Percentiles rank a stretch among this genome's conserved stretches.
Evolutionary conservation across 2,888 invertebrate genomes (phyloP).

Genomic region (Trissoscelio sp.): DNA sequence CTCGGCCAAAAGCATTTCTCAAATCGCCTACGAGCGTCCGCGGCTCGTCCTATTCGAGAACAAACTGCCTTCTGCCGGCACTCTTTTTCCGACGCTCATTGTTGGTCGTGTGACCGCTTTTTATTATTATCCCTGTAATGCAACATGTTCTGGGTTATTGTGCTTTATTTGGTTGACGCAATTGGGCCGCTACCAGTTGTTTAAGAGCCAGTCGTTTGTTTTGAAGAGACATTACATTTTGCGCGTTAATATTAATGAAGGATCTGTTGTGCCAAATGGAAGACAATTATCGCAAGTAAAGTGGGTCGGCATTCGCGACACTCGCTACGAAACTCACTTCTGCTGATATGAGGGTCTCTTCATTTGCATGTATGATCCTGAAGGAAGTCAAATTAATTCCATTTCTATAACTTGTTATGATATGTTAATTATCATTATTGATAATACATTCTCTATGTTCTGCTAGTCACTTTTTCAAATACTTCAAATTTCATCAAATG

Average conservation of each 20-base stretch:
- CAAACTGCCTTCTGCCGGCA: constrained; percentile 33
- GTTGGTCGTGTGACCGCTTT: constrained; percentile 26
- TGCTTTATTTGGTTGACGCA: constrained; percentile 18
- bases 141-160: constrained; percentile 32
- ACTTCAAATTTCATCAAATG: too few species aligned
- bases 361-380: constrained; percentile 33
- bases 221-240: constrained; percentile 22
- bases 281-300: constrained; percentile 40
- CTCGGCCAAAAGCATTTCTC: constrained; percentile 60
- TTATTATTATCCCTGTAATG: constrained; percentile 35
- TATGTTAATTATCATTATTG: neutral
- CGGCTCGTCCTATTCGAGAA: constrained; percentile 32
- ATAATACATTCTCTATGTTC: neutral
- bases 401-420: neutral
- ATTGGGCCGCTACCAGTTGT: constrained; percentile 19
- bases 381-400: constrained; percentile 14
- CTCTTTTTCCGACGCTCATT: constrained; percentile 31
- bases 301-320: constrained; percentile 12
- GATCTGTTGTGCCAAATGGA: constrained; percentile 37
- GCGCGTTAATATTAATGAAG: constrained; percentile 40
- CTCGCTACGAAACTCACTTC: constrained; percentile 12
- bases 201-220: constrained; percentile 19
- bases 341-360: constrained; percentile 2
- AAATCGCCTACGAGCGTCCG: constrained; percentile 51
- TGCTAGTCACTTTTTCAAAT: too few species aligned